Conservation (phyloP, 2,113 vertebrate genomes). For the Scartelaos histophorus region DNA sequence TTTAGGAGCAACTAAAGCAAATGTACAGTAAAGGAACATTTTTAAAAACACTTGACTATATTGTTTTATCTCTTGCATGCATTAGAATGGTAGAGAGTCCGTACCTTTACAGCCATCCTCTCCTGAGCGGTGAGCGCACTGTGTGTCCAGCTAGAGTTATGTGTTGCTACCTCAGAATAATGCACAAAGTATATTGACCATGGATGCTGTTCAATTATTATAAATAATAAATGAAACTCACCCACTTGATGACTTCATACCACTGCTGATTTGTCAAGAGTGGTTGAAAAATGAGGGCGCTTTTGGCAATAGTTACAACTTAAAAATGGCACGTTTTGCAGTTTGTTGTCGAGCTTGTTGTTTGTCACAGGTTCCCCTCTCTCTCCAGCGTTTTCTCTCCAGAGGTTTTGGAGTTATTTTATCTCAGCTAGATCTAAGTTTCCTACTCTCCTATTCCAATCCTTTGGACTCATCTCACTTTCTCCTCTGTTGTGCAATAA, state of each 20-base stretch:
- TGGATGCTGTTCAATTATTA: background rate
- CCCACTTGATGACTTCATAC: slow-evolving; percentile 15
- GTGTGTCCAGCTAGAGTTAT: slow-evolving; percentile 6
- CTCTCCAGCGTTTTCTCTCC: slow-evolving; percentile 11
- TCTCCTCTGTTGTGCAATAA: slow-evolving; percentile 15
- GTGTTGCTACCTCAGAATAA: slow-evolving; percentile 17
- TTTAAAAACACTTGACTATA: background rate
- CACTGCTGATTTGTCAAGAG: slow-evolving; percentile 9
- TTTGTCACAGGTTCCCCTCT: slow-evolving; percentile 20
- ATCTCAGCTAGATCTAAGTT: slow-evolving; percentile 27
- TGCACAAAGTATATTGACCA: background rate
- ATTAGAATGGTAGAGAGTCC: slow-evolving; percentile 4
- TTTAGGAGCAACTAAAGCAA: background rate
- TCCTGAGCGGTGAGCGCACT: background rate
- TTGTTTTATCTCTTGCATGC: background rate
- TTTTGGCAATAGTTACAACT: slow-evolving; percentile 1
- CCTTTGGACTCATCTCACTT: slow-evolving; percentile 8
- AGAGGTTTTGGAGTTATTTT: slow-evolving; percentile 25
- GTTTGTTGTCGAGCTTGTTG: slow-evolving; percentile 4
- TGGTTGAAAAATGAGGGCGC: slow-evolving; percentile 1
- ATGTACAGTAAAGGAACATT: background rate
- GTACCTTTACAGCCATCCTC: background rate
- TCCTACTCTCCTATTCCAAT: slow-evolving; percentile 16
- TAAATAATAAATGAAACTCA: slow-evolving; percentile 41
- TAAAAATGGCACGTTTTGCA: background rate